Evolutionary conservation across 2,113 vertebrate genomes (phyloP), one percentile per base, ranked within the genome.

Genomic region (Mirounga angustirostris): DNA sequence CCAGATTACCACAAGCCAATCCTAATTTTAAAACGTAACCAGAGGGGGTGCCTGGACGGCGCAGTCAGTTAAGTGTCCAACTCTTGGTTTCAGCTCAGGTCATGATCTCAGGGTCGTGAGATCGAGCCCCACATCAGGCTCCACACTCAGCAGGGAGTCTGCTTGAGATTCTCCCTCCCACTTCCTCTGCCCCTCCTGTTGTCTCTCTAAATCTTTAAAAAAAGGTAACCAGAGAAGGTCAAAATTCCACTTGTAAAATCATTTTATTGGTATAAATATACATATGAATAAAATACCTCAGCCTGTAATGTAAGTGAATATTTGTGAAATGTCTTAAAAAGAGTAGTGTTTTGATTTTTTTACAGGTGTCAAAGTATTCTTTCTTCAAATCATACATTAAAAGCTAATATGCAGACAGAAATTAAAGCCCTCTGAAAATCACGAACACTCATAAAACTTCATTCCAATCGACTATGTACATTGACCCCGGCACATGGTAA

Each of bases 241-340:
- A 89, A 22, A 59, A 91, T 96, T 97, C 97, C 98, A 98, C 98
- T 98, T 99, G 99, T 98, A 99, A 99, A 99, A 99, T 99, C 98
- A 98, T 98, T 99, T 99, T 99, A 99, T 99, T 99, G 99, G 98
- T 99, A 99, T 99, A 99, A 99, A 99, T 99, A 99, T 99, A 99
- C 99, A 99, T 98, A 99, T 98, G 98, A 99, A 99, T 99, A 99
- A 99, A 99, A 99, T 99, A 98, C 98, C 98, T 98, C 99, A 97
- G 98, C 98, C 98, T 98, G 98, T 98, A 98, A 98, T 98, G 98
- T 97, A 98, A 98, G 98, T 97, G 98, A 98, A 97, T 98, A 98
- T 97, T 97, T 84, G 80, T 98, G 98, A 98, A 98, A 99, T 98
- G 97, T 98, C 96, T 97, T 98, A 98, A 97, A 98, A 98, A 98